Percentiles rank a stretch among this genome's conserved stretches.
Conservation (phyloP, 2,797 vertebrate species). For the Allobates femoralis region DNA sequence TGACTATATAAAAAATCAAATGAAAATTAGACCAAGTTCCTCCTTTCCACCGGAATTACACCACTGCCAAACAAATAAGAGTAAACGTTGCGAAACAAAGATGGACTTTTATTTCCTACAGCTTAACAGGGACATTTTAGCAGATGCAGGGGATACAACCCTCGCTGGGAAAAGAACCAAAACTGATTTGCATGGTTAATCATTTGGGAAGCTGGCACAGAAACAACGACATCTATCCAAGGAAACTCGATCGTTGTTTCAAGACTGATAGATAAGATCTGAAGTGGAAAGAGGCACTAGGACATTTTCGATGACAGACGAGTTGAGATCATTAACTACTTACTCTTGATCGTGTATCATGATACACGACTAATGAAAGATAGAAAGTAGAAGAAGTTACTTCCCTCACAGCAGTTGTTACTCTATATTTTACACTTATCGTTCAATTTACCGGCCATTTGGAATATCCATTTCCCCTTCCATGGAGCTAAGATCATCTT, state of each 20-base stretch:
- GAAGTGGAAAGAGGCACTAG: constrained; percentile 59
- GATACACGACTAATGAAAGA: constrained; percentile 62
- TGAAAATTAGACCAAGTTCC: constrained; percentile 5
- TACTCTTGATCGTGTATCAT: constrained; percentile 62
- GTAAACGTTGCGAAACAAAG: constrained; percentile 28
- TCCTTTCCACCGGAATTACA: constrained; percentile 39
- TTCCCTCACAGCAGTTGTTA: constrained; percentile 46
- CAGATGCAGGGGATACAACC: constrained; percentile 51
- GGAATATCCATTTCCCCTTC: constrained; percentile 44
- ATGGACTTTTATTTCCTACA: constrained; percentile 44
- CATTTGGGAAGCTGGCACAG: constrained; percentile 63
- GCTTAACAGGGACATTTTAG: constrained; percentile 48
- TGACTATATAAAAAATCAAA: constrained; percentile 3
- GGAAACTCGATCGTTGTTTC: constrained; percentile 62
- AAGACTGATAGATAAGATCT: constrained; percentile 60
- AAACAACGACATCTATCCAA: constrained; percentile 60
- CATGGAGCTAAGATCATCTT: neutral
- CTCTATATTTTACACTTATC: constrained; percentile 46
- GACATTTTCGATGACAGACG: constrained; percentile 61
- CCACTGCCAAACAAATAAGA: constrained; percentile 30
- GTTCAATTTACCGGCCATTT: constrained; percentile 44
- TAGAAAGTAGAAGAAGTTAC: constrained; percentile 47
- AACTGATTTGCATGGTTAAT: constrained; percentile 62
- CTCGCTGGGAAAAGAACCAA: constrained; percentile 59
- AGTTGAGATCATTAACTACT: constrained; percentile 60